Evolutionary conservation across 2,113 vertebrate genomes (phyloP).

Genomic region (Notarius quadriscutis): DNA sequence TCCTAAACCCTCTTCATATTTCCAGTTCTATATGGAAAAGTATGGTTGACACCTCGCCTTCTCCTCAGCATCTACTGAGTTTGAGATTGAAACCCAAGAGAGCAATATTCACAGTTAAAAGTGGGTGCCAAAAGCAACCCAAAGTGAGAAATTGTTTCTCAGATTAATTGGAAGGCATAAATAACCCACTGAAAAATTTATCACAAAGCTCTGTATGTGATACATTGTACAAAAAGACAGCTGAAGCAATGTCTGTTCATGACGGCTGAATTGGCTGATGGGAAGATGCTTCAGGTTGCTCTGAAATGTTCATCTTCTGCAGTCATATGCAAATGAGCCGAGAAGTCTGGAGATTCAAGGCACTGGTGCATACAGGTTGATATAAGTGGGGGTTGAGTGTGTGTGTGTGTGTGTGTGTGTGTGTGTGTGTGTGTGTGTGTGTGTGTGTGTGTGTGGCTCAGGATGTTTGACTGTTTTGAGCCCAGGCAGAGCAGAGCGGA

Average conservation of each 20-base stretch:
- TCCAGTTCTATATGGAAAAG: background rate
- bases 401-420: constrained; percentile 17
- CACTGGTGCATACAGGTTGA: constrained; percentile 34
- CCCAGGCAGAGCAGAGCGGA: constrained; percentile 35
- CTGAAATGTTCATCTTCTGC: constrained; percentile 9
- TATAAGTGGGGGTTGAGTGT: constrained; percentile 27
- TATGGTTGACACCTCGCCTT: background rate
- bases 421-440: constrained; percentile 22
- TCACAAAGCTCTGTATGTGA: background rate
- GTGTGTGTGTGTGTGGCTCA: constrained; percentile 14
- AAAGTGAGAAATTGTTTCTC: constrained; percentile 24
- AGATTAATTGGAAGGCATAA: constrained; percentile 8
- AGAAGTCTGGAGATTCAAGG: constrained; percentile 34
- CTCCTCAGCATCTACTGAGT: background rate
- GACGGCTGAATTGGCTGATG: background rate
- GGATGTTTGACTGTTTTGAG: constrained; percentile 33
- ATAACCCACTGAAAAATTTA: background rate
- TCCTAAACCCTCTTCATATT: background rate
- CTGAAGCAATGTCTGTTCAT: too few species aligned
- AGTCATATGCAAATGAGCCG: constrained; percentile 20
- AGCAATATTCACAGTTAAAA: constrained; percentile 18
- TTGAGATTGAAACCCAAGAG: background rate
- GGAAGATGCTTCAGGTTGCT: constrained; percentile 22
- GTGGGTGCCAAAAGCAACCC: constrained; percentile 2
- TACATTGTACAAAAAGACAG: background rate